These are phyloP conservation scores for Todiramphus saurophagus DNA, from an alignment of 2,113 vertebrate species.

Conservation along the genomic window DNA sequence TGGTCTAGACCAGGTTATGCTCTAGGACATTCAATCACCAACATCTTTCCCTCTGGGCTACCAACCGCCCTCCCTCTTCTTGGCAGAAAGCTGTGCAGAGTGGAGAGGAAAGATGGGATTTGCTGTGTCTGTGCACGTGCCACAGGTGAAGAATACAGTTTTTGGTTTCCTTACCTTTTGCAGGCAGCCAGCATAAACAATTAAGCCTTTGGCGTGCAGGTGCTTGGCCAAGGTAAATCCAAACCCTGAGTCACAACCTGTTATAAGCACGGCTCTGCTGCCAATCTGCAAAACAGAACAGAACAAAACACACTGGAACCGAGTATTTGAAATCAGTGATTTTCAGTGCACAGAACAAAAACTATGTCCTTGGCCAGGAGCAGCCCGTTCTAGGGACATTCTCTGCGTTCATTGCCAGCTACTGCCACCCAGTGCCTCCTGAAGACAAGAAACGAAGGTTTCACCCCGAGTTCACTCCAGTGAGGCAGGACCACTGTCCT, in stretches of 20 bases:
- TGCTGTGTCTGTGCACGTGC: background rate
- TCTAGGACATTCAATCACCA: background rate
- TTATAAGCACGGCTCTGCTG: slow-evolving; percentile 78
- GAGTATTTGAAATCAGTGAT: background rate
- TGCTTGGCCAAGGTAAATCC: slow-evolving; percentile 79
- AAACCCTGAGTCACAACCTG: slow-evolving; percentile 82
- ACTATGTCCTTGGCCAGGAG: background rate
- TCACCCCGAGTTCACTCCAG: background rate
- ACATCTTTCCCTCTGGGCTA: background rate
- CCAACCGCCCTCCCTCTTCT: background rate
- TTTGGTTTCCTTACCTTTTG: slow-evolving; percentile 74
- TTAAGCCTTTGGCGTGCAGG: slow-evolving; percentile 77
- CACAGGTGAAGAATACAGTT: background rate
- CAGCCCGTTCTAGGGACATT: background rate
- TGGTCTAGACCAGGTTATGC: background rate
- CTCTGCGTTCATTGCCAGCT: background rate
- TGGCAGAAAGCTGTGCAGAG: background rate
- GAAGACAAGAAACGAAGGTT: background rate
- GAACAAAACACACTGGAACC: background rate
- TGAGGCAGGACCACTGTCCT: background rate
- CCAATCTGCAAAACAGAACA: slow-evolving; percentile 60
- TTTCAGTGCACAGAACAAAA: background rate
- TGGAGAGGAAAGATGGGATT: background rate
- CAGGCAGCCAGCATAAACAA: slow-evolving; percentile 79
- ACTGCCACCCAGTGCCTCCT: slow-evolving; percentile 2